Base-by-base conservation (phyloP, 2,113 vertebrate genomes). In the Dascyllus trimaculatus region DNA sequence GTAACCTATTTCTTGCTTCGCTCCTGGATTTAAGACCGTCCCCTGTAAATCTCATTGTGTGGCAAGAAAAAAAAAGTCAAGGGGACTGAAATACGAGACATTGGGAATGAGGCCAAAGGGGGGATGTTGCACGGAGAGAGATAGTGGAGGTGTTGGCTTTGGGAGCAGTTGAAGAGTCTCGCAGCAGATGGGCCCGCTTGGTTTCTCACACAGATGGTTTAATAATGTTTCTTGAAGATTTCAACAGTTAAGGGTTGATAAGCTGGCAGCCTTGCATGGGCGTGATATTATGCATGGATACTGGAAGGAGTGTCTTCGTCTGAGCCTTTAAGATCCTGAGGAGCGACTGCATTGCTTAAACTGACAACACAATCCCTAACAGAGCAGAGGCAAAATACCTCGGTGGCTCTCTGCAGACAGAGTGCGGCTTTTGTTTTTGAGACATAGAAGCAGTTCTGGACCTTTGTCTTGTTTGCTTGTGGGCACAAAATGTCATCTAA, bases 1-100 rank as follows among this genome's bases (percentile, higher is more conserved):
- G 22, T 83, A 58, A 81, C 68, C 72, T 80, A 67, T 72, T 88
- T 86, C 71, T 81, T 71, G 75, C 68, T 64, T 83, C 71, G 53
- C 60, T 71, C 3, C 64, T 22, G 56, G 40, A 81, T 88, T 91
- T 85, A 85, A 84, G 43, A 80, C 25, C 1, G 2, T 56, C 19
- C 32, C 18, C 57, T 69, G 24, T 87, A 80, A 89, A 87, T 87
- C 53, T 81, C 51, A 63, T 60, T 49, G 71, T 77, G 56, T 57
- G 48, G 51, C 19, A 35, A 77, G 65, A 75, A 26, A 35, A 17
- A 57, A 77, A 59, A 53, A 78, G 32, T 18, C 11, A 7, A 69
- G 21, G 43, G 57, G 35, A 53, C 52, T 75, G 46, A 82, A 82
- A 74, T 64, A 79, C 74, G 26, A 82, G 62, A 67, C 69, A 64